These are phyloP conservation scores for Condylostylus longicornis DNA, from an alignment of 1,140 invertebrate species.

Conservation along the genomic window DNA sequence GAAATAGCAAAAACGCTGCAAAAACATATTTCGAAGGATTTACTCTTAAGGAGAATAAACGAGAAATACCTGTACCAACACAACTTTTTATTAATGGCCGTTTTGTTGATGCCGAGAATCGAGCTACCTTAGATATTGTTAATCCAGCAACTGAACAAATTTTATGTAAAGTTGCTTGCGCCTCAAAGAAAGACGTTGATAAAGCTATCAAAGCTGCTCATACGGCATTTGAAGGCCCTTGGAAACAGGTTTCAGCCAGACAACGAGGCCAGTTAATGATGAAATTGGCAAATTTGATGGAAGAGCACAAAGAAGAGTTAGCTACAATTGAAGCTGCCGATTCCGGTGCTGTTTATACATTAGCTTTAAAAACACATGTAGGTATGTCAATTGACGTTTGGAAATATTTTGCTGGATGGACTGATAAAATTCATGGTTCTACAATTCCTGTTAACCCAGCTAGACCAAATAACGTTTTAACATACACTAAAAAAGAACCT, in stretches of 20 bases:
- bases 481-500: constrained; percentile 78
- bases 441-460: constrained; percentile 82
- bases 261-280: constrained; percentile 62
- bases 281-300: constrained; percentile 85
- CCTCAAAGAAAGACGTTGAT: constrained; percentile 66
- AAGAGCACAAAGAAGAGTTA: constrained; percentile 81
- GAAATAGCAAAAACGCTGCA: constrained; percentile 6
- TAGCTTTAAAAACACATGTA: constrained; percentile 85
- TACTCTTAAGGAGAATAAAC: constrained; percentile 65
- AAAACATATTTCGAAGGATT: constrained; percentile 54
- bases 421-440: constrained; percentile 85
- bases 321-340: constrained; percentile 86
- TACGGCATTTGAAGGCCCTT: constrained; percentile 74
- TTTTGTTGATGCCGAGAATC: constrained; percentile 64
- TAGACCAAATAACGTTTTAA: constrained; percentile 65
- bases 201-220: constrained; percentile 73
- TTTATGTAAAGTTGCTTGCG: constrained; percentile 65
- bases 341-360: constrained; percentile 87
- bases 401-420: constrained; percentile 87
- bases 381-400: constrained; percentile 90
- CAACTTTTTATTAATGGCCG: constrained; percentile 85
- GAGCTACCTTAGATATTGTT: constrained; percentile 48
- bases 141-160: constrained; percentile 77
- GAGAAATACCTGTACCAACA: constrained; percentile 66
- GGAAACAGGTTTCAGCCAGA: constrained; percentile 73